Evolutionary conservation across 2,888 invertebrate genomes (phyloP).

Genomic region (Caenorhabditis parvicauda): DNA sequence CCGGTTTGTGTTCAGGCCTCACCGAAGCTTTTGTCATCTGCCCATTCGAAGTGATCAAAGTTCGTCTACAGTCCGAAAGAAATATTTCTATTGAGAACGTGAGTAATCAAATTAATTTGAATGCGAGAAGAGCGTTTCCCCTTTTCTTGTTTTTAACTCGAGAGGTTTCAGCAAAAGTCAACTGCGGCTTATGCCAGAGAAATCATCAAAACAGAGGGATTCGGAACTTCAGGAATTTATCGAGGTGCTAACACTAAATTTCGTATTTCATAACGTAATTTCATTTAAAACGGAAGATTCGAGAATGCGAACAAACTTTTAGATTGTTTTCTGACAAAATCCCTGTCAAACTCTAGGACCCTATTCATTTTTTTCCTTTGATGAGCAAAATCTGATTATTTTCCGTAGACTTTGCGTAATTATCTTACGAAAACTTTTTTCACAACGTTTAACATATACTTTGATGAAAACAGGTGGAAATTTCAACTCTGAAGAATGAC

Average conservation of each 20-base stretch:
- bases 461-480: no score
- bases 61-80: constrained; percentile 64
- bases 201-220: constrained; percentile 76
- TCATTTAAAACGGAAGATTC: no score
- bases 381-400: no score
- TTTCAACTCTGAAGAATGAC: constrained; percentile 1
- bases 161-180: constrained; percentile 66
- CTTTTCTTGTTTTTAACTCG: constrained; percentile 9
- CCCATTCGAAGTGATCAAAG: constrained; percentile 92
- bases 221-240: constrained; percentile 69
- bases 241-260: constrained; percentile 9
- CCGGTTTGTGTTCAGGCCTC: constrained; percentile 80
- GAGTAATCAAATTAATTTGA: not conserved
- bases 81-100: constrained; percentile 22
- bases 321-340: no score
- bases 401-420: no score
- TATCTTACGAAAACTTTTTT: no score
- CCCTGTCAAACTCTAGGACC: no score
- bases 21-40: constrained; percentile 89
- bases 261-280: not conserved
- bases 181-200: constrained; percentile 79
- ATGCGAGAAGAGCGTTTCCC: no score
- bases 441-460: no score
- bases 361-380: no score
- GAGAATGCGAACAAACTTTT: no score